phyloP scores from a whole-genome alignment of 2,113 vertebrate species.

The Casuarius casuarius region DNA sequence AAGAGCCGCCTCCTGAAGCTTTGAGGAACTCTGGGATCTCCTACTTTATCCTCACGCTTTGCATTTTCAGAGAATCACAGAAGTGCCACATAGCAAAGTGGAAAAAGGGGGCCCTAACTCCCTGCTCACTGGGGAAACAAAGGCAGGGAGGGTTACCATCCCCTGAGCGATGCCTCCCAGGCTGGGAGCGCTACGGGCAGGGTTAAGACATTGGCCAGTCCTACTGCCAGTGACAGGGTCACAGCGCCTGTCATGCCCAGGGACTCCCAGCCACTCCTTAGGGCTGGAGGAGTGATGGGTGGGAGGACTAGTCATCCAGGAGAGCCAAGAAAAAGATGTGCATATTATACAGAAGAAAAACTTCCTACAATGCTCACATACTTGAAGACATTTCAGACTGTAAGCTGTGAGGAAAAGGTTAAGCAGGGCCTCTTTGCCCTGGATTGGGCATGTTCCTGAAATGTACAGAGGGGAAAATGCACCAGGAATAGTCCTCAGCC shows the following conservation, averaged over 20 bases:
- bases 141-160: rapidly evolving
- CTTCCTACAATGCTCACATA: neutral
- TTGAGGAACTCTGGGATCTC: neutral
- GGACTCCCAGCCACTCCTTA: neutral
- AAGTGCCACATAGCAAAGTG: neutral
- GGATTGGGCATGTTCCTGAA: neutral
- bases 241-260: neutral
- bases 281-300: neutral
- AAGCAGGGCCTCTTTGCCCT: neutral
- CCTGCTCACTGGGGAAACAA: neutral
- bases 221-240: neutral
- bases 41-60: rapidly evolving
- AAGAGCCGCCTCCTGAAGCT: neutral
- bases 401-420: neutral
- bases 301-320: rapidly evolving
- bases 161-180: neutral
- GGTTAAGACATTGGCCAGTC: neutral
- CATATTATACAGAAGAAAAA: neutral
- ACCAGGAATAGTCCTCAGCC: neutral
- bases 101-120: neutral
- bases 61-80: neutral
- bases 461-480: rapidly evolving
- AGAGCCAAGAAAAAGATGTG: neutral
- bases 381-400: neutral
- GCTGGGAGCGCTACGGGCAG: neutral